Evolutionary conservation across 2,113 vertebrate species (phyloP), one percentile per base, ranked within the genome.

Genomic region (Octodon degus): DNA sequence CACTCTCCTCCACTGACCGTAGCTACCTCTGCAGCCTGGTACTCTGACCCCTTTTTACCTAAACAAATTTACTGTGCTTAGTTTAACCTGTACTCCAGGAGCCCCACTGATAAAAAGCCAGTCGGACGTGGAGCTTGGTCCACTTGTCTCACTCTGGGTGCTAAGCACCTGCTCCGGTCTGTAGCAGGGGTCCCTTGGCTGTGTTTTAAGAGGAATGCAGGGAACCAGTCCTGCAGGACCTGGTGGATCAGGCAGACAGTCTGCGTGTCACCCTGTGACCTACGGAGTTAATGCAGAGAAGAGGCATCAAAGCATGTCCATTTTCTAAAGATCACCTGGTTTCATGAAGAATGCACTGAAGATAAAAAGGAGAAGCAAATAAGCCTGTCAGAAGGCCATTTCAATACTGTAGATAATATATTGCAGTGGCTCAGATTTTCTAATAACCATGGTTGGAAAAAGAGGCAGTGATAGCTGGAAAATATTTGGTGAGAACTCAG

Each of bases 401-500:
- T 55, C 37, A 77, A 27, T 62, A 79, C 67, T 86, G 37, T 30
- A 87, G 62, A 68, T 34, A 79, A 92, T 4, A 91, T 34, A 17
- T 22, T 70, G 32, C 82, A 5, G 30, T 89, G 53, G 40, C 37
- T 63, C 50, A 60, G n/a, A 81, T 72, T 62, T 94, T 20, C 30
- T 91, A 74, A 86, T 32, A 91, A 4, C 30, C 40, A 50, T 63
- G 53, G 5, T 22, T 67, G 63, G 70, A 62, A 77, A 65, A 32
- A 68, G 9, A 83, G 89, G 19, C 32, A 14, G 40, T 70, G 16
- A 62, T 8, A 24, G 0, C 16, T 62, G 27, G 67, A 17, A 82
- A 91, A 63, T 80, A 84, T 34, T 79, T 84, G 25, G 12, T 92
- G n/a, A 68, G 30, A 27, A 43, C 92, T 67, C 63, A 24, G 14